Conservation (phyloP, 2,888 invertebrate genomes). For the Caenorhabditis sp. region DNA sequence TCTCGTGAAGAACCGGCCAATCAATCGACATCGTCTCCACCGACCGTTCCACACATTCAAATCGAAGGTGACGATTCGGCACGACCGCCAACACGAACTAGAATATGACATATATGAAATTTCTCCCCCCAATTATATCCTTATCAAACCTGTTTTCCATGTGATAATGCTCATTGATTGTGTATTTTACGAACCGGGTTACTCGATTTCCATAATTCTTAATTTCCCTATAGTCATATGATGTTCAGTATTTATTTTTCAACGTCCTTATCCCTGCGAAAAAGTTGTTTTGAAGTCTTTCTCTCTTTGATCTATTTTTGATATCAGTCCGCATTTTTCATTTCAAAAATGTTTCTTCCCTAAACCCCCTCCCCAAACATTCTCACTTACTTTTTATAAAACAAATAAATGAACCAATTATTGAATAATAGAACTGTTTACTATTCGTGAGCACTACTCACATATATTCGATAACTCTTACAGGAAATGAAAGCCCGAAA, state of each 20-base stretch:
- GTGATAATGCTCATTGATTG: constrained; percentile 5
- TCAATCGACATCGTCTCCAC: constrained; percentile 22
- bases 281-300: not conserved
- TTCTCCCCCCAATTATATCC: not conserved
- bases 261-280: not conserved
- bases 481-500: too few relatives aligned
- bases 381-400: not conserved
- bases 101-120: constrained; percentile 15
- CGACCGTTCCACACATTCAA: constrained; percentile 27
- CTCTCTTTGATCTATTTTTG: not conserved
- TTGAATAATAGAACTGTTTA: not conserved
- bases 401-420: not conserved
- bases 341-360: not conserved
- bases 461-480: too few relatives aligned
- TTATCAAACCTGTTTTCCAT: constrained; percentile 1
- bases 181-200: not conserved
- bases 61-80: constrained; percentile 32
- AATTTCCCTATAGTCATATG: too few relatives aligned
- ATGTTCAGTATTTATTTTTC: not conserved
- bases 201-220: not conserved
- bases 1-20: constrained; percentile 11
- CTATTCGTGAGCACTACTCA: not conserved
- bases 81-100: constrained; percentile 31
- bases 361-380: not conserved
- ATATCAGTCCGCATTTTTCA: not conserved